These are phyloP conservation scores for Jaculus jaculus DNA, from an alignment of 2,113 vertebrate species.

Conservation along the genomic window DNA sequence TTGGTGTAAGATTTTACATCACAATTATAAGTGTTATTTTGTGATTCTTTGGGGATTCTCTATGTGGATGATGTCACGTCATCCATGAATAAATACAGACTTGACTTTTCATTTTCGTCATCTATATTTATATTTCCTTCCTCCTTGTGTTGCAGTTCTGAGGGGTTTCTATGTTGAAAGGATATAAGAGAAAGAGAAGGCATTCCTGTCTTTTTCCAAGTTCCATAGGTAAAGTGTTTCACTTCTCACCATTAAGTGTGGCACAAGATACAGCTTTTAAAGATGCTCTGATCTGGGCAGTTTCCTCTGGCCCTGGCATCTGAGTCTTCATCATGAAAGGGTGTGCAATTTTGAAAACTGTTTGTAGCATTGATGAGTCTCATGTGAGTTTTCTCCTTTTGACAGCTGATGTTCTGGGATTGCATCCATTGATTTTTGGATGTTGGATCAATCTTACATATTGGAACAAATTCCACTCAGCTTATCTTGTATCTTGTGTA, in stretches of 20 bases:
- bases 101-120: not conserved
- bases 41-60: not conserved
- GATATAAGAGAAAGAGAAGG: no score
- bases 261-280: no score
- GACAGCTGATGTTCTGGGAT: no score
- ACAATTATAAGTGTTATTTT: not conserved
- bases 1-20: not conserved
- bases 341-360: not conserved
- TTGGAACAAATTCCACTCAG: no score
- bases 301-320: no score
- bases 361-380: not conserved
- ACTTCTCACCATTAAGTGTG: not conserved
- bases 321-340: not conserved
- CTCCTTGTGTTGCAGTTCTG: not conserved
- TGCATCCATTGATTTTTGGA: not conserved
- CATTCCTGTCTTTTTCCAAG: no score
- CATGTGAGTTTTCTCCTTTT: not conserved
- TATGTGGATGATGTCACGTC: not conserved
- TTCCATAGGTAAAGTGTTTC: not conserved
- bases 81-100: not conserved
- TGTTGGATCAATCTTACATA: not conserved
- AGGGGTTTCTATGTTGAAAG: not conserved
- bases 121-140: not conserved
- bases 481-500: rapidly evolving
- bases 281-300: no score